A percentile compares a stretch with the other conserved stretches of the same genome.
These are phyloP conservation scores for Tetrax tetrax DNA, from an alignment of 2,113 vertebrate species.

Conservation along the genomic window DNA sequence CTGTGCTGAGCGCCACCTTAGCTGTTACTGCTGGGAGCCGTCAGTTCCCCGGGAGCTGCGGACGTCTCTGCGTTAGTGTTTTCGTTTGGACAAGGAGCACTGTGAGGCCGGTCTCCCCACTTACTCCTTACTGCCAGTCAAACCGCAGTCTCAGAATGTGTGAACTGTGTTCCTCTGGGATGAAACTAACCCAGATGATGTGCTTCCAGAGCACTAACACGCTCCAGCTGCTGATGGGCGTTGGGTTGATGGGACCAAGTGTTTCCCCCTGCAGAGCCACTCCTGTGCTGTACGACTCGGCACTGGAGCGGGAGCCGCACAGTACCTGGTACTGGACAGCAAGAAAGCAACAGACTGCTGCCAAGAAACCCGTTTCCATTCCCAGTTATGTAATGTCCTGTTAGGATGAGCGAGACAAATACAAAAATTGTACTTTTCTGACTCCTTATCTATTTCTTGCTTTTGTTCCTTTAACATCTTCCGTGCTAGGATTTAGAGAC, in stretches of 20 bases:
- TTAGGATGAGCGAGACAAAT: neutral
- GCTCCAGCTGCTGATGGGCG: neutral
- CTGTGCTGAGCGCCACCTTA: fast-evolving
- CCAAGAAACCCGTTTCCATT: neutral
- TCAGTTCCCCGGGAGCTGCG: neutral
- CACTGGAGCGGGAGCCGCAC: neutral
- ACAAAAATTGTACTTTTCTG: neutral
- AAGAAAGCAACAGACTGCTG: neutral
- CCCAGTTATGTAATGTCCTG: fast-evolving
- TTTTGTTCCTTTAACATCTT: neutral
- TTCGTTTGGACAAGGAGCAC: neutral
- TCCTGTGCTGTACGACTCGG: neutral
- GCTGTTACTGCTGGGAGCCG: neutral
- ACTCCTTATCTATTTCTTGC: neutral
- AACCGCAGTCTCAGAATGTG: neutral
- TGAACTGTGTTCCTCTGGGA: neutral
- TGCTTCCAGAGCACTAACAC: neutral
- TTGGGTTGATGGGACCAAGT: neutral
- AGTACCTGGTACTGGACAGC: neutral
- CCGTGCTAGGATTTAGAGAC: neutral
- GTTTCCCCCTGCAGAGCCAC: neutral
- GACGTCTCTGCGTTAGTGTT: neutral
- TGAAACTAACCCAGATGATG: neutral
- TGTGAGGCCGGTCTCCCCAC: no score
- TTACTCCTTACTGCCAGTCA: neutral